Evolutionary conservation across 2,797 vertebrate species (phyloP).

Genomic region (Sebastes nivosus): DNA sequence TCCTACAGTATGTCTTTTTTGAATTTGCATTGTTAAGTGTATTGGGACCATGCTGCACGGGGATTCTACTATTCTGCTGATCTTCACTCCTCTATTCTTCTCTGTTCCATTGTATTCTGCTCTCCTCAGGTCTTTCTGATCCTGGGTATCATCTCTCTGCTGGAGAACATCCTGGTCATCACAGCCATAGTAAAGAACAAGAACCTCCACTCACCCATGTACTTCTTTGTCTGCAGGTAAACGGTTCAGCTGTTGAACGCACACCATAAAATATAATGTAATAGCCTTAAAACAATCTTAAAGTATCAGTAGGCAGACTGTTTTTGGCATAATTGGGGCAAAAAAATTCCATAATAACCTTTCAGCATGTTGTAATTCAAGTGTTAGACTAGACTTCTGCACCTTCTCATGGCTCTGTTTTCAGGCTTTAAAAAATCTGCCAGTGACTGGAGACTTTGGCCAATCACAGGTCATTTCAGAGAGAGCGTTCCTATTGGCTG

Average conservation of each 20-base stretch:
- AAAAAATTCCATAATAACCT: too few relatives aligned
- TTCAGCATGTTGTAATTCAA: too few relatives aligned
- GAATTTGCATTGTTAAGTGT: neutral
- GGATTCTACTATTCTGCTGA: neutral
- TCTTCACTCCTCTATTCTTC: neutral
- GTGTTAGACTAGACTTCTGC: too few relatives aligned
- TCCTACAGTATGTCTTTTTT: too few relatives aligned
- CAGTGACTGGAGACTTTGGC: too few relatives aligned
- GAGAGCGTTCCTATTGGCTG: too few relatives aligned
- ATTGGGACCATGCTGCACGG: neutral
- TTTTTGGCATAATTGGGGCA: too few relatives aligned
- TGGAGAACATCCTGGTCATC: constrained; percentile 96
- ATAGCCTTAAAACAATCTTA: neutral
- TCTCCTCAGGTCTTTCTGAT: constrained; percentile 88
- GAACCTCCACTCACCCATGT: constrained; percentile 98
- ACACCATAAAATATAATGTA: neutral
- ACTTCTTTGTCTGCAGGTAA: constrained; percentile 88
- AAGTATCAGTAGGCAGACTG: too few relatives aligned
- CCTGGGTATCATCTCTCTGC: constrained; percentile 91
- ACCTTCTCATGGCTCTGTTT: too few relatives aligned
- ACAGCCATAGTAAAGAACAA: constrained; percentile 94
- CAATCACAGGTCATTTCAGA: too few relatives aligned
- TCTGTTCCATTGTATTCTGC: neutral
- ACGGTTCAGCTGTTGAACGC: neutral
- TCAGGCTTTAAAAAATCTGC: too few relatives aligned